These are phyloP conservation scores for Asbolus verrucosus DNA, from an alignment of 1,140 invertebrate genomes.

Conservation along the genomic window DNA sequence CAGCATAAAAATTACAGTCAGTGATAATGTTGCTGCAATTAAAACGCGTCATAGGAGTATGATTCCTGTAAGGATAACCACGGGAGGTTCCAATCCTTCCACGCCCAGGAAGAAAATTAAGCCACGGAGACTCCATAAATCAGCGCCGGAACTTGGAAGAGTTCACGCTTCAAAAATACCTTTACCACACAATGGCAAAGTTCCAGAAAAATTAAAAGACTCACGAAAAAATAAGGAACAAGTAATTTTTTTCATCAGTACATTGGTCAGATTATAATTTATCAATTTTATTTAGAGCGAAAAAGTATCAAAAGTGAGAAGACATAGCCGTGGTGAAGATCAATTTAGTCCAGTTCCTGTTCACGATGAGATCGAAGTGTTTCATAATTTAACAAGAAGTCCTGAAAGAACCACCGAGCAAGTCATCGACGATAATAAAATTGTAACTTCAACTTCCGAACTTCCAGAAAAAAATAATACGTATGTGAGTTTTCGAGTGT, in stretches of 20 bases:
- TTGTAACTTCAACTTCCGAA: too few species aligned
- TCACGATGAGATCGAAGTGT: constrained; percentile 72
- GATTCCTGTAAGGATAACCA: constrained; percentile 39
- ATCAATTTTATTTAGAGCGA: not conserved
- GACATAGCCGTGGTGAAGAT: constrained; percentile 46
- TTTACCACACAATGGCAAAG: constrained; percentile 9
- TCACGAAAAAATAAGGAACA: constrained; percentile 4
- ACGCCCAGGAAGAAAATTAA: constrained; percentile 23
- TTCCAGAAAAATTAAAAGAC: not conserved
- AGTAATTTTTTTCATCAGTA: not conserved
- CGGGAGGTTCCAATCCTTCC: constrained; percentile 30
- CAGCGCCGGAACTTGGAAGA: constrained; percentile 36
- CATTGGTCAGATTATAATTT: too few species aligned
- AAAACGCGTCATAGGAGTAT: constrained; percentile 32
- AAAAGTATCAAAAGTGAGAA: constrained; percentile 18
- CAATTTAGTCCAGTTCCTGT: constrained; percentile 64
- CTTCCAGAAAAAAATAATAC: constrained; percentile 5
- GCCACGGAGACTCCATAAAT: constrained; percentile 36
- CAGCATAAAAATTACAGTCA: constrained; percentile 54
- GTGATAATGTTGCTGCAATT: constrained; percentile 46
- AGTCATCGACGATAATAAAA: too few species aligned
- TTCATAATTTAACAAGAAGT: constrained; percentile 70
- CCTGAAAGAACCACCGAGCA: constrained; percentile 50
- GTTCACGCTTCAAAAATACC: constrained; percentile 20
- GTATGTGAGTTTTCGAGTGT: constrained; percentile 53